Conservation (phyloP, 2,797 vertebrate species). For the Amblyopsis hoosieri region DNA sequence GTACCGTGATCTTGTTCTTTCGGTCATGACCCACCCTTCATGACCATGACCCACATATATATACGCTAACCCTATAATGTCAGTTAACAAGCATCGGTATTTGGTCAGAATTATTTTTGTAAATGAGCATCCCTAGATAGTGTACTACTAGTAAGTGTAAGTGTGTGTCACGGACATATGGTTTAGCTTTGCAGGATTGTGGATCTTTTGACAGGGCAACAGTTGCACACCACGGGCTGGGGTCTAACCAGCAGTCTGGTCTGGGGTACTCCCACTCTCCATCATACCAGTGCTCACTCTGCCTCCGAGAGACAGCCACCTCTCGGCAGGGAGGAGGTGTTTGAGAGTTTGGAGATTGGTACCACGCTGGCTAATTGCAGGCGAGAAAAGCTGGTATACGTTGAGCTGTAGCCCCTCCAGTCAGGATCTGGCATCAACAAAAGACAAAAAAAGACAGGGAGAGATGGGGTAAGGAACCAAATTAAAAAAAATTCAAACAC, state of each 20-base stretch:
- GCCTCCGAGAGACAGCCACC: constrained; percentile 57
- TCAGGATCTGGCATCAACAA: constrained; percentile 51
- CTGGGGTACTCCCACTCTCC: constrained; percentile 38
- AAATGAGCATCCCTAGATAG: too few species aligned
- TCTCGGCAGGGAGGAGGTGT: constrained; percentile 54
- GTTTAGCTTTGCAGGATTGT: constrained; percentile 13
- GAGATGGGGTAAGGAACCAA: neutral
- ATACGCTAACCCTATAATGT: too few species aligned
- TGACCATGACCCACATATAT: too few species aligned
- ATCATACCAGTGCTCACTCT: constrained; percentile 51
- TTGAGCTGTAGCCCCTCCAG: constrained; percentile 37
- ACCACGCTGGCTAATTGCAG: constrained; percentile 69
- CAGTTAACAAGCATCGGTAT: too few species aligned
- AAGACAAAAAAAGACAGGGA: constrained; percentile 34
- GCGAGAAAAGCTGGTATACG: constrained; percentile 54
- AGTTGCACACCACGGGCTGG: constrained; percentile 28
- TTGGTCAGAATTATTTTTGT: too few species aligned
- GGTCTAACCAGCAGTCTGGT: neutral
- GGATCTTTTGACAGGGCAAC: constrained; percentile 41
- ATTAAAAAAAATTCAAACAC: too few species aligned
- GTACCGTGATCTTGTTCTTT: too few species aligned
- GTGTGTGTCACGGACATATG: constrained; percentile 18
- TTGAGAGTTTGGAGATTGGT: constrained; percentile 74
- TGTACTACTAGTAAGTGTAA: constrained; percentile 1
- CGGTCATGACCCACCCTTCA: too few species aligned